These are phyloP conservation scores for Sandelia bainsii DNA, from an alignment of 2,797 vertebrate genomes.

Conservation along the genomic window DNA sequence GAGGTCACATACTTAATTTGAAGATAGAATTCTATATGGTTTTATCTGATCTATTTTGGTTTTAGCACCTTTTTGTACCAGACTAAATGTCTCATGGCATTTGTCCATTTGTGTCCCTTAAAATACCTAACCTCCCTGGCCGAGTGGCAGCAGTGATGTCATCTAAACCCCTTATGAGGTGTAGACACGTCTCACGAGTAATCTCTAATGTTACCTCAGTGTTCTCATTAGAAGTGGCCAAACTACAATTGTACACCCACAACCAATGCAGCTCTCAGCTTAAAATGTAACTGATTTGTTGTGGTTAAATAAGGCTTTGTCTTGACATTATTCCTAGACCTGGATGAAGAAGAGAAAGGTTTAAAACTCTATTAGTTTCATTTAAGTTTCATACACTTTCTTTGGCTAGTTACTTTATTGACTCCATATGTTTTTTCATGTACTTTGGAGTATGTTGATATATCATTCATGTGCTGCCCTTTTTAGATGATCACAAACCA, in stretches of 20 bases:
- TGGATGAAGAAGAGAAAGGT: conserved; percentile 53
- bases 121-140: conserved; percentile 69
- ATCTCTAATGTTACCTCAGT: conserved; percentile 62
- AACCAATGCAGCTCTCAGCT: not conserved
- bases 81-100: conserved; percentile 40
- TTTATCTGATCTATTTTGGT: conserved; percentile 13
- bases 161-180: conserved; percentile 67
- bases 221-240: conserved; percentile 57
- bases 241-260: conserved; percentile 31
- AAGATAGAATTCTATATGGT: conserved; percentile 4
- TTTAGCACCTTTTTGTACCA: conserved; percentile 22
- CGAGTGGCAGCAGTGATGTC: conserved; percentile 66
- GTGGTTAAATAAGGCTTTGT: conserved; percentile 36
- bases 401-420: conserved; percentile 65
- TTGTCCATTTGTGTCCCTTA: conserved; percentile 52
- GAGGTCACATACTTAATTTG: not conserved
- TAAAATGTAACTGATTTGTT: conserved; percentile 33
- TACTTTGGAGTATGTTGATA: conserved; percentile 68
- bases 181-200: conserved; percentile 59
- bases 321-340: conserved; percentile 41
- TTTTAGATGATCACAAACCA: conserved; percentile 71
- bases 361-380: conserved; percentile 62
- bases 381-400: conserved; percentile 62
- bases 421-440: conserved; percentile 75
- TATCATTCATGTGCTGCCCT: conserved; percentile 63